phyloP scores from a whole-genome alignment of 2,113 vertebrate species.

The Atherinomorus stipes region DNA sequence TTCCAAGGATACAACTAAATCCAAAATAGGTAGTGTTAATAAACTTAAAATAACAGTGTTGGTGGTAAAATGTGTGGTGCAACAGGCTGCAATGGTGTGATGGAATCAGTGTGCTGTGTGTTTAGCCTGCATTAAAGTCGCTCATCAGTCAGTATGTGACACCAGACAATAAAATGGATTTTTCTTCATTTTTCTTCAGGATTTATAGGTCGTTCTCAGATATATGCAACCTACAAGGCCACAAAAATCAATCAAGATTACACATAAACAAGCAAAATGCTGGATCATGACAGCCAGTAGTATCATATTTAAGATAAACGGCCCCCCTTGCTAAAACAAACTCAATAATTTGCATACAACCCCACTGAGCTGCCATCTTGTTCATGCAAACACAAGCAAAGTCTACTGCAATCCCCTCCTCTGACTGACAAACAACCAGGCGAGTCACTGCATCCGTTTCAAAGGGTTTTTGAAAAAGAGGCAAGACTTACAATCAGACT shows the following conservation, averaged over 20 bases:
- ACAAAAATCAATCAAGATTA: background rate
- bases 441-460: slow-evolving; percentile 33
- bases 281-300: background rate
- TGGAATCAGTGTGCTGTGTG: slow-evolving; percentile 26
- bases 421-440: slow-evolving; percentile 5
- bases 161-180: background rate
- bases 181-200: no score
- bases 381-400: slow-evolving; percentile 33
- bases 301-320: background rate
- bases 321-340: slow-evolving; percentile 4
- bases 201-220: background rate
- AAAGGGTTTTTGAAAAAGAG: slow-evolving; percentile 39
- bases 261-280: no score
- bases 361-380: background rate
- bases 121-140: background rate
- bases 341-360: slow-evolving; percentile 21
- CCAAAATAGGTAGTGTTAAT: background rate
- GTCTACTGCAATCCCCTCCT: slow-evolving; percentile 12
- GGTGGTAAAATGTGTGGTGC: slow-evolving; percentile 3
- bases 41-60: background rate
- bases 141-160: background rate
- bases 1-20: background rate
- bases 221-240: background rate
- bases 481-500: slow-evolving; percentile 56
- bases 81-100: slow-evolving; percentile 18